Evolutionary conservation across 2,888 invertebrate species (phyloP), one percentile per base, ranked within the genome.

Genomic region (Mythimna albipuncta): DNA sequence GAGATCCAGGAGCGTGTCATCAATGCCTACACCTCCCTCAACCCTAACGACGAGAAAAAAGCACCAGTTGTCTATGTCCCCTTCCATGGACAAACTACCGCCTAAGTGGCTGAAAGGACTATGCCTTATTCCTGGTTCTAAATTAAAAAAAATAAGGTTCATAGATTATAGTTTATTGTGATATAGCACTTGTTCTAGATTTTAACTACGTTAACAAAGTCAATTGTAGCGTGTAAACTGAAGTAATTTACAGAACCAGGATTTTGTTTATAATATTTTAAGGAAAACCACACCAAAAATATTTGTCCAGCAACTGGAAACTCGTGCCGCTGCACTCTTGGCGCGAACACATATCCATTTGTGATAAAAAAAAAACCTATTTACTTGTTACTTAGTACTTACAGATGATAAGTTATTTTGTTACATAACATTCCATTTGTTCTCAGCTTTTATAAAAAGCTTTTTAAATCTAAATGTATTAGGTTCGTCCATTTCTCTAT

Each of bases 1-100:
- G 97, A 98, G 91, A 95, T 97, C 76, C 96, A 97, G 80, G 97
- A 97, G 82, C 96, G 96, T 54, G 94, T 97, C 84, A 94, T 97
- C 77, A 97, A 96, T 81, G 94, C 95, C 2, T 94, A 96, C 91
- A 95, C 95, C 10, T 94, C 94, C 1, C 93, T 96, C 38, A 94
- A 94, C 85, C 95, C 95, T 0, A 85, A 89, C 55, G 88, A 91
- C 2, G 94, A 95, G 86, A 95, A 95, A 85, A 88, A 86, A 47
- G 87, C 91, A n/a, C 95, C 96, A 0, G 90, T 95, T 65, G 91
- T 96, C 75, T 96, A 96, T 85, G 95, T 96, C n/a, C 96, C 97
- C 59, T 92, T 96, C 96, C 92, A 97, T 82, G 93, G 95, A 92
- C 93, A 92, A 84, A 91, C 93, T 7, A 90, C 81, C 2, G 94